Conservation (phyloP, 2,888 invertebrate genomes). For the Caenorhabditis sp. region DNA sequence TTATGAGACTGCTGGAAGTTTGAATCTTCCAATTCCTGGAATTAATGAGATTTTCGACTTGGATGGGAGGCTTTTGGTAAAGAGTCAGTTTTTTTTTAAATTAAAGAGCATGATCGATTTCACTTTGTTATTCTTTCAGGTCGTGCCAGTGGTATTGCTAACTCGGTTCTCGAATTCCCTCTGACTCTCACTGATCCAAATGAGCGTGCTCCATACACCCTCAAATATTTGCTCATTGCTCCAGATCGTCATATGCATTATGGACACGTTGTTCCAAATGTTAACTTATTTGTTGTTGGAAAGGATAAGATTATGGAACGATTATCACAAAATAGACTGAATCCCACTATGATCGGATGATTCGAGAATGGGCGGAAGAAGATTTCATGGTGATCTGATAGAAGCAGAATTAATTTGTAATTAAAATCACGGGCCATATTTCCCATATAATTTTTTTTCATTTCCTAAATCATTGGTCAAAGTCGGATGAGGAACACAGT, state of each 20-base stretch:
- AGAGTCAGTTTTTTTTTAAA: too few species aligned
- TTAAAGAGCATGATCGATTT: too few species aligned
- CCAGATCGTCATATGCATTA: slow-evolving; percentile 44
- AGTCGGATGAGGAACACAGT: too few species aligned
- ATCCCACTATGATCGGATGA: slow-evolving; percentile 59
- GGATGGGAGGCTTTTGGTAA: too few species aligned
- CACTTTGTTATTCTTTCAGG: slow-evolving; percentile 4
- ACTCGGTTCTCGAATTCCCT: slow-evolving; percentile 59
- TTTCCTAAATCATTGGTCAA: too few species aligned
- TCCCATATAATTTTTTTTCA: too few species aligned
- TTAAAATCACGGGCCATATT: too few species aligned
- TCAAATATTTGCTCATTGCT: slow-evolving; percentile 42
- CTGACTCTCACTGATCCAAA: slow-evolving; percentile 61
- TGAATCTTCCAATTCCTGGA: too few species aligned
- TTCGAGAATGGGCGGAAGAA: neutral
- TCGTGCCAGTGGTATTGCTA: slow-evolving; percentile 49
- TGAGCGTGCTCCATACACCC: slow-evolving; percentile 58
- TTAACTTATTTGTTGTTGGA: slow-evolving; percentile 47
- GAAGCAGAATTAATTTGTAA: too few species aligned
- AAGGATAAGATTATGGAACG: slow-evolving; percentile 57
- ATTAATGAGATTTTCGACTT: too few species aligned
- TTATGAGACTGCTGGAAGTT: too few species aligned
- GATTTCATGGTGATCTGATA: too few species aligned
- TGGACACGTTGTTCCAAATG: slow-evolving; percentile 57
- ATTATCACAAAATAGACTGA: slow-evolving; percentile 52